These are phyloP conservation scores for Sycophila sp. DNA, from an alignment of 1,140 invertebrate genomes.

Conservation along the genomic window DNA sequence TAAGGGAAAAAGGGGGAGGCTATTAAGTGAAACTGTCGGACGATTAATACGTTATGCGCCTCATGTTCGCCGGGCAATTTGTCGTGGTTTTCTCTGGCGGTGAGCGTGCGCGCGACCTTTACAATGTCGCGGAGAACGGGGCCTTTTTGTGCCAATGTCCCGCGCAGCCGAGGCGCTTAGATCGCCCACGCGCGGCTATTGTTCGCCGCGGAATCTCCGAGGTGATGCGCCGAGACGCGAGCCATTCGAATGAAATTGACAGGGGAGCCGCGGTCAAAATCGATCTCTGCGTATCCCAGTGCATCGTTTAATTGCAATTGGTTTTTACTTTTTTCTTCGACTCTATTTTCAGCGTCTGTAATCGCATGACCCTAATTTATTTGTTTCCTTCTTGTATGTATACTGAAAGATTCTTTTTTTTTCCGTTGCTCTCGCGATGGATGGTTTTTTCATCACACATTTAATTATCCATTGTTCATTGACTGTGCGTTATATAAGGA, in stretches of 20 bases:
- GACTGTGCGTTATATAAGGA: no score
- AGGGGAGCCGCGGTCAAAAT: background rate
- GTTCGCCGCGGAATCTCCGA: slow-evolving; percentile 34
- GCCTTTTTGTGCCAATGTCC: slow-evolving; percentile 44
- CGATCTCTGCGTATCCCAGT: no score
- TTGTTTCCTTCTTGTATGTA: no score
- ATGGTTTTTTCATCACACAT: no score
- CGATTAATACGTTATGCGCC: background rate
- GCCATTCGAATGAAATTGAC: background rate
- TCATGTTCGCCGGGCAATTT: background rate
- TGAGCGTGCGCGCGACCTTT: background rate
- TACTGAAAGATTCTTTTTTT: no score
- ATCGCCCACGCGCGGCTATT: slow-evolving; percentile 41
- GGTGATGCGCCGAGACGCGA: slow-evolving; percentile 6
- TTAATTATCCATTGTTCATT: no score
- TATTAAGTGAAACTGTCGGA: background rate
- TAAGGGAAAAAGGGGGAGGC: background rate
- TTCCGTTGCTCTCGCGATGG: no score
- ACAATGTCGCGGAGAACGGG: background rate
- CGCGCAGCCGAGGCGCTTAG: slow-evolving; percentile 40
- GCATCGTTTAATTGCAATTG: no score
- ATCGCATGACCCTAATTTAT: no score
- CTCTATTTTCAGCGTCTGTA: no score
- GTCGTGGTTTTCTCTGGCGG: background rate
- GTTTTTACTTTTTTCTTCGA: no score